These are phyloP conservation scores for Acrobasis suavella DNA, from an alignment of 2,888 invertebrate species.

Conservation along the genomic window DNA sequence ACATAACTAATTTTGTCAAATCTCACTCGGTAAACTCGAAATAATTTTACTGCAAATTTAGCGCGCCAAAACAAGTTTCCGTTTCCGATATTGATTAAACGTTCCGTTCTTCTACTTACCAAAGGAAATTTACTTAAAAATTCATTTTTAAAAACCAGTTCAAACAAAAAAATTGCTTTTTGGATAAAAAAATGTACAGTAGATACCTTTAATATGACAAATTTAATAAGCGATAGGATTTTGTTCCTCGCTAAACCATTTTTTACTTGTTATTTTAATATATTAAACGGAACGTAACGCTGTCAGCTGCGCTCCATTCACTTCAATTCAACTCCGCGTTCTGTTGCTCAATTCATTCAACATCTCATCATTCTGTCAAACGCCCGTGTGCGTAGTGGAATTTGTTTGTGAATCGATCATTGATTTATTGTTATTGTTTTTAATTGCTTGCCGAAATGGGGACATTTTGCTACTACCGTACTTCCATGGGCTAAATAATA, in stretches of 20 bases:
- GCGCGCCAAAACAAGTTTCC: background rate
- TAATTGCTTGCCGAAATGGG: slow-evolving; percentile 40
- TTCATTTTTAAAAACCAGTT: no score
- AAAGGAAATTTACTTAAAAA: no score
- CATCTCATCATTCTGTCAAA: slow-evolving; percentile 55
- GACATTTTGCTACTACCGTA: slow-evolving; percentile 38
- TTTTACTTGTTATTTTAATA: background rate
- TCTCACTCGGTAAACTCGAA: no score
- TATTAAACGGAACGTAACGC: background rate
- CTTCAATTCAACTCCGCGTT: background rate
- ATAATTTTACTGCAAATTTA: background rate
- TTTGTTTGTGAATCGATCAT: slow-evolving; percentile 58
- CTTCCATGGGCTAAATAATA: slow-evolving; percentile 39
- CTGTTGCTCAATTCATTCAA: slow-evolving; percentile 12
- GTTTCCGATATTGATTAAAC: background rate
- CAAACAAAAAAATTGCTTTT: no score
- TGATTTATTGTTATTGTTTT: slow-evolving; percentile 74
- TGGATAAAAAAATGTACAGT: no score
- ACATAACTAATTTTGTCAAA: no score
- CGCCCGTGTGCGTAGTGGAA: slow-evolving; percentile 44
- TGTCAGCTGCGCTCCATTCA: background rate
- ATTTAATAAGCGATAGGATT: no score
- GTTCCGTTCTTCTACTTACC: background rate
- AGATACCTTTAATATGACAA: no score
- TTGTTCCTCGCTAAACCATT: no score